Base-by-base conservation (phyloP, 2,888 invertebrate genomes). In the Chaetogeoica ovagalla region DNA sequence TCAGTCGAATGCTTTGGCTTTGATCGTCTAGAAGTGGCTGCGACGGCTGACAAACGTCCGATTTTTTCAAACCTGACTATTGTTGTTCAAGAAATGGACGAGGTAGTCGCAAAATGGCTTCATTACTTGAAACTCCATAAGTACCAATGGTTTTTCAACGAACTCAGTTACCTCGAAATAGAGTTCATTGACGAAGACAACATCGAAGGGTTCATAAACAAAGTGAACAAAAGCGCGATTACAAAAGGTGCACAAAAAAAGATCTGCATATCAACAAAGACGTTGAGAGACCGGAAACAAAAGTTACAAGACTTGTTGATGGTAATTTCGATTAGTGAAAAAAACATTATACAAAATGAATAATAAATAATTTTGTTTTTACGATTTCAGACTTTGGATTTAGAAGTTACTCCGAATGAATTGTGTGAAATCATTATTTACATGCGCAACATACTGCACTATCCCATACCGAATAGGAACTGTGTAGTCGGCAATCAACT, bases 91-190 rank as follows among this genome's bases (percentile, higher is more conserved):
- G 71, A 57, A 13, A 79, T 79, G 79, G 63, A 65, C 30, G 79
- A 17, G 30, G 57, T 43, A 19, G 9, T 79, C 3, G 0, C 19
- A 0, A 65, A 71, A 23, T 79, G 79, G 79, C 79, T 79, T 57
- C 9, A 71, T 30, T 71, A 79, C 9, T 71, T 79, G 43, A 79
- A 79, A 63, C 70, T 79, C 0, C 79, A 79, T n/a, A 79, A 79
- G 17, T 79, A 71, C n/a, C 79, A 79, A 43, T 79, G 79, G 79
- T 79, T 79, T 2, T 79, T 79, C 11, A 57, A 79, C 17, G 15
- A 21, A 13, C 63, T 79, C 1, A 71, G 63, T 63, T 79, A 71
- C 43, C 23, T 71, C 17, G 79, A 79, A 57, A 79, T 79, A 43
- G 43, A 65, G 71, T 79, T 19, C 4, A 79, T 79, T 6, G 63